phyloP scores from a whole-genome alignment of 2,797 vertebrate genomes.

The Enteromius trimaculatus region DNA sequence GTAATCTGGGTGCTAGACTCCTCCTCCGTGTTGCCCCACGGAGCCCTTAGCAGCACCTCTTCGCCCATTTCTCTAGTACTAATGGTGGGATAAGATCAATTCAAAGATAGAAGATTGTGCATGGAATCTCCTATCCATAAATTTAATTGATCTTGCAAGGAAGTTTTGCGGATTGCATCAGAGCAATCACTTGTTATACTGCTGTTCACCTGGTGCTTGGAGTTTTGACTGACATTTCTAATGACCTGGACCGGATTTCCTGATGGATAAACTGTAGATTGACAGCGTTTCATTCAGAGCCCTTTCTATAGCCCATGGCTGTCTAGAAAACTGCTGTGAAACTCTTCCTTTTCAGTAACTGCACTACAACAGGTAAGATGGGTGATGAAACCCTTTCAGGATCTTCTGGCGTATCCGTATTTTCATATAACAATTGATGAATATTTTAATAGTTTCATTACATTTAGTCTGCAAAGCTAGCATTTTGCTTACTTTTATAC shows the following conservation, averaged over 20 bases:
- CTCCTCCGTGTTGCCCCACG: slow-evolving; percentile 67
- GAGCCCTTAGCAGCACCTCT: slow-evolving; percentile 65
- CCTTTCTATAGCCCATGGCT: slow-evolving; percentile 57
- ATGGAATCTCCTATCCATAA: slow-evolving; percentile 35
- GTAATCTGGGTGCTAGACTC: slow-evolving; percentile 78
- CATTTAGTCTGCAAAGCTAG: not conserved
- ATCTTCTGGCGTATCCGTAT: not conserved
- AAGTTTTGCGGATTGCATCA: slow-evolving; percentile 37
- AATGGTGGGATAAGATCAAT: slow-evolving; percentile 62
- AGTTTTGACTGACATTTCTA: slow-evolving; percentile 33
- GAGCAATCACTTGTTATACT: slow-evolving; percentile 34
- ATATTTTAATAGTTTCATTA: not conserved
- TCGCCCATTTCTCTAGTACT: slow-evolving; percentile 66
- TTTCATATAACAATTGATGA: not conserved
- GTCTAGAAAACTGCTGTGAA: slow-evolving; percentile 61
- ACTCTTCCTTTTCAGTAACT: slow-evolving; percentile 57
- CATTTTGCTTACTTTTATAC: not conserved
- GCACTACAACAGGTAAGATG: slow-evolving; percentile 68
- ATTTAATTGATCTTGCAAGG: slow-evolving; percentile 34
- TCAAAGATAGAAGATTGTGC: slow-evolving; percentile 59
- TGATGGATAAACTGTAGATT: slow-evolving; percentile 68
- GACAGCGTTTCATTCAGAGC: slow-evolving; percentile 48
- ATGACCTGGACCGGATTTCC: slow-evolving; percentile 64
- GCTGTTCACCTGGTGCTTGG: slow-evolving; percentile 34
- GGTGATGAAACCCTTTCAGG: not conserved